These are phyloP conservation scores for Leptinotarsa juncta DNA, from an alignment of 2,888 invertebrate species.

Conservation along the genomic window DNA sequence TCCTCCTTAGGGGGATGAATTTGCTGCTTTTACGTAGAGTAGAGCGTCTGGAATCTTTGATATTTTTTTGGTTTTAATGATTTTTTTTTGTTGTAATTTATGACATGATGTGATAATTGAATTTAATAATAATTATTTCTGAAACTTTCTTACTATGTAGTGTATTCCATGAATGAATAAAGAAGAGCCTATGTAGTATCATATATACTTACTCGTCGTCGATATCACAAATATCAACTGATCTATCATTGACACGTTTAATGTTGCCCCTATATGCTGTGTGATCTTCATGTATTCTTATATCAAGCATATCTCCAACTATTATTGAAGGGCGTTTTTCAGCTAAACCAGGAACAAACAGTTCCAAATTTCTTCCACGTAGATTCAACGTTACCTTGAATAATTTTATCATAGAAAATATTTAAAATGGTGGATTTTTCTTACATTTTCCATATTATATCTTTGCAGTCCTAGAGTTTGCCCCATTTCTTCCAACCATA, in stretches of 20 bases:
- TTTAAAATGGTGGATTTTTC: constrained; percentile 6
- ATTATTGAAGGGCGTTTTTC: constrained; percentile 77
- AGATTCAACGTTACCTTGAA: constrained; percentile 53
- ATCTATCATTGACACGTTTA: constrained; percentile 62
- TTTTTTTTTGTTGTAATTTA: too few species aligned
- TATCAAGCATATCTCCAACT: constrained; percentile 69
- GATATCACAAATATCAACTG: constrained; percentile 62
- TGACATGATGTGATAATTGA: too few species aligned
- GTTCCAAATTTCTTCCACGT: constrained; percentile 53
- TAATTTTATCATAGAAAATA: constrained; percentile 35
- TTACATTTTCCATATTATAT: constrained; percentile 62
- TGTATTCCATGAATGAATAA: background rate
- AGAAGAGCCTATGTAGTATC: background rate
- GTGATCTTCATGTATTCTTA: constrained; percentile 60
- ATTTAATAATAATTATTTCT: background rate
- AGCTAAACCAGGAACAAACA: constrained; percentile 74
- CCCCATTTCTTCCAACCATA: constrained; percentile 75
- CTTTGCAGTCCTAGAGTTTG: constrained; percentile 59
- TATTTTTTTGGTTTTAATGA: too few species aligned
- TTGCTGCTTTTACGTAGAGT: too few species aligned
- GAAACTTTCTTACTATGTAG: background rate
- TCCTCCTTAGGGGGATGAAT: too few species aligned
- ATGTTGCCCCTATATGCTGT: constrained; percentile 65
- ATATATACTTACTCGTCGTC: constrained; percentile 58
- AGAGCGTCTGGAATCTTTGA: too few species aligned